These are phyloP conservation scores for Cydia fagiglandana DNA, from an alignment of 1,140 invertebrate genomes.

Conservation along the genomic window DNA sequence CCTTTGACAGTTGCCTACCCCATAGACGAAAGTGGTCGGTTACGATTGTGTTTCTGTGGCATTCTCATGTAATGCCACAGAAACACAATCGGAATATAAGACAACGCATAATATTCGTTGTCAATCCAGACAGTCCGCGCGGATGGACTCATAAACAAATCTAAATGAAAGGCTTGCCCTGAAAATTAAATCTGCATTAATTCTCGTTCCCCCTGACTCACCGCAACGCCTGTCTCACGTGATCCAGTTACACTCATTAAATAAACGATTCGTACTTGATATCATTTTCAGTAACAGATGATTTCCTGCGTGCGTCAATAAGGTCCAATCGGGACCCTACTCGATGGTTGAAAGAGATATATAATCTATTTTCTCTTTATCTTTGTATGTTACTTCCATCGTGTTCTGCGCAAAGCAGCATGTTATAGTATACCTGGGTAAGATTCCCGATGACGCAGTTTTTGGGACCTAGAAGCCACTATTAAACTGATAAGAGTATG, in stretches of 20 bases:
- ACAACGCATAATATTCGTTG: too few species aligned
- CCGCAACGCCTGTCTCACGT: neutral
- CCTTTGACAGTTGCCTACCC: too few species aligned
- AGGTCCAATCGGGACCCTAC: conserved; percentile 3
- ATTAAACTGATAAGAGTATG: too few species aligned
- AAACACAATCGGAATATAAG: too few species aligned
- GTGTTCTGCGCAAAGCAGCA: neutral
- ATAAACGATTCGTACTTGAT: conserved; percentile 18
- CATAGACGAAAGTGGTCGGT: too few species aligned
- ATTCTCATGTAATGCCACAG: too few species aligned
- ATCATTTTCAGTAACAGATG: conserved; percentile 8
- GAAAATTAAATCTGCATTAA: neutral
- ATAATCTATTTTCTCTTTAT: neutral
- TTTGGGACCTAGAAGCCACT: too few species aligned
- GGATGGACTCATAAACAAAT: too few species aligned
- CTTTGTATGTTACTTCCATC: neutral
- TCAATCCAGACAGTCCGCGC: too few species aligned
- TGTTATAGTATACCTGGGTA: too few species aligned
- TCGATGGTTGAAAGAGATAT: neutral
- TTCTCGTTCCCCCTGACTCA: neutral
- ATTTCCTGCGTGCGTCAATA: conserved; percentile 4
- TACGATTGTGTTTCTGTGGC: too few species aligned
- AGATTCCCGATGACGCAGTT: too few species aligned
- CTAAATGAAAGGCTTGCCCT: neutral
- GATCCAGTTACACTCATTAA: neutral